These are phyloP conservation scores for Bellardia pandia DNA, from an alignment of 2,888 invertebrate genomes.

Conservation along the genomic window DNA sequence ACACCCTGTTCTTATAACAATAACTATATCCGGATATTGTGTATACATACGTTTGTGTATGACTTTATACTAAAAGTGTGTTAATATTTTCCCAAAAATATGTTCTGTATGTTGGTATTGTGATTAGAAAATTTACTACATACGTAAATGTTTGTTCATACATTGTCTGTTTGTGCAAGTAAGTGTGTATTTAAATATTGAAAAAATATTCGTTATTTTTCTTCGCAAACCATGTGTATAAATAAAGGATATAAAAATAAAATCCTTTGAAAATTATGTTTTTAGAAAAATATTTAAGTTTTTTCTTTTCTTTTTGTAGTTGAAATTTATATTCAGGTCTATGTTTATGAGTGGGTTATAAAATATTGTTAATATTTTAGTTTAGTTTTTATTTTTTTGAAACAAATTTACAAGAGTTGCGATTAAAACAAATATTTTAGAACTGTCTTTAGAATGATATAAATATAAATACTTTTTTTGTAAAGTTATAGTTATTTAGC, in stretches of 20 bases:
- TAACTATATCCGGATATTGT: neutral
- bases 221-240: neutral
- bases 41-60: neutral
- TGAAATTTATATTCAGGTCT: conserved; percentile 46
- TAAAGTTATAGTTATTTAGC: conserved; percentile 1
- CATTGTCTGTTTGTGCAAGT: conserved; percentile 5
- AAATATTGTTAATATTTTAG: conserved; percentile 49
- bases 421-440: conserved; percentile 36
- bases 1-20: neutral
- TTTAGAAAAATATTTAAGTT: conserved; percentile 26
- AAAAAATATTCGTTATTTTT: conserved; percentile 17
- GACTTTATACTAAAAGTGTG: neutral
- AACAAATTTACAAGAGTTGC: conserved; percentile 2
- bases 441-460: conserved; percentile 21
- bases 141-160: conserved; percentile 36
- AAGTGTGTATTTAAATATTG: conserved; percentile 35
- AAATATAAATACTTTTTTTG: conserved; percentile 29
- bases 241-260: conserved; percentile 36
- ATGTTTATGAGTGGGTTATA: conserved; percentile 35
- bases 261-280: conserved; percentile 58
- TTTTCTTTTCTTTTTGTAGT: neutral
- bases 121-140: conserved; percentile 46
- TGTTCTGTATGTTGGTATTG: conserved; percentile 51
- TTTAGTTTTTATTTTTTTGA: neutral
- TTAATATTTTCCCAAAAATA: neutral